Conservation (phyloP, 37 sponge, comb jelly and placozoan genomes). For the Diacarnus erythraeanus region DNA sequence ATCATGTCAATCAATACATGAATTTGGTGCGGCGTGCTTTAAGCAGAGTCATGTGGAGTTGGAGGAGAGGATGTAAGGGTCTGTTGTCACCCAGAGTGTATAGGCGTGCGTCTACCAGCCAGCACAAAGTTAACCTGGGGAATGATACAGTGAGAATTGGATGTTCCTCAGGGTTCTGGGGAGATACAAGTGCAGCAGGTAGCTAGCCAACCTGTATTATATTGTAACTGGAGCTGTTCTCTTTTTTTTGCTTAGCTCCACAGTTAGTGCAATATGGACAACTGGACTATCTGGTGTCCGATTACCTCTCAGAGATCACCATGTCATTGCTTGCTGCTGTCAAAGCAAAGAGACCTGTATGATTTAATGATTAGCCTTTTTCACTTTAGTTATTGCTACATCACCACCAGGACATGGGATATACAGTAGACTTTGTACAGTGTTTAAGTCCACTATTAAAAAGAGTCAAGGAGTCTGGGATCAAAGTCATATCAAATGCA, state of each 20-base stretch:
- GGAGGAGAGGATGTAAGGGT: too few relatives aligned
- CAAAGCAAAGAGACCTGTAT: conserved; percentile 63
- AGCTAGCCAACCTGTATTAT: background rate
- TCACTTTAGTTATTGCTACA: background rate
- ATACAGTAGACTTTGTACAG: conserved; percentile 77
- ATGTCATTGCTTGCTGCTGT: conserved; percentile 92
- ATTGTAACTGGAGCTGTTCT: background rate
- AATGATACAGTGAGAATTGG: conserved; percentile 80
- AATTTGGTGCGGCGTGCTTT: too few relatives aligned
- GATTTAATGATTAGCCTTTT: background rate
- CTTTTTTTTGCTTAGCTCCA: conserved; percentile 39
- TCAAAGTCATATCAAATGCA: conserved; percentile 91
- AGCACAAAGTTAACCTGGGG: background rate
- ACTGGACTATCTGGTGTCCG: conserved; percentile 88
- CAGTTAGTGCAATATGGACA: conserved; percentile 85
- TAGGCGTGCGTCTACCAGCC: background rate
- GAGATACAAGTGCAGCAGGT: conserved; percentile 83
- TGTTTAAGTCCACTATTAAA: conserved; percentile 56
- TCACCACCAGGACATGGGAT: conserved; percentile 60
- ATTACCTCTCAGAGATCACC: conserved; percentile 97
- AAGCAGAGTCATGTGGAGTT: too few relatives aligned
- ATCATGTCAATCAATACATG: too few relatives aligned
- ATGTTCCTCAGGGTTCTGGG: conserved; percentile 98
- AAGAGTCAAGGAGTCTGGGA: conserved; percentile 73
- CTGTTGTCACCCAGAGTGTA: conserved; percentile 6